Conservation (phyloP, 2,888 invertebrate species). For the Hemithea aestivaria region DNA sequence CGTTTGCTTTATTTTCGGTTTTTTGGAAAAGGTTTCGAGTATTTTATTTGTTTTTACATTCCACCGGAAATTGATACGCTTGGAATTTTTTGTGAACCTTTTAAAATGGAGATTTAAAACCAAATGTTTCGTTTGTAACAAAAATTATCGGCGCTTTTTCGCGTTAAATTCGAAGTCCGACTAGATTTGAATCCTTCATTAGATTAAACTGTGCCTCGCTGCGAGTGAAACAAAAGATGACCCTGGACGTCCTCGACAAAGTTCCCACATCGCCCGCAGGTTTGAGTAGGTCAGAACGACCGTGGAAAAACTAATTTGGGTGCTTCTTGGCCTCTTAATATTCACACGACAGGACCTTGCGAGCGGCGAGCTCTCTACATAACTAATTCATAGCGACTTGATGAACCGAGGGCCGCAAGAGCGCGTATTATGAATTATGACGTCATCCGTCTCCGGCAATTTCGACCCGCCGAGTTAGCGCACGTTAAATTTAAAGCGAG, state of each 20-base stretch:
- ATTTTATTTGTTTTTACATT: too few species aligned
- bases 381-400: constrained; percentile 41
- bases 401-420: constrained; percentile 37
- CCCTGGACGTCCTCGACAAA: constrained; percentile 17
- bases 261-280: constrained; percentile 17
- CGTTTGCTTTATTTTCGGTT: too few species aligned
- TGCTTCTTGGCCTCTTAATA: constrained; percentile 20
- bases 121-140: too few species aligned
- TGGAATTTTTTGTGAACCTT: too few species aligned
- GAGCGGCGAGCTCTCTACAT: constrained; percentile 24
- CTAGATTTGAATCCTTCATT: background rate
- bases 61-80: too few species aligned
- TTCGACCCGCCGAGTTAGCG: constrained; percentile 29
- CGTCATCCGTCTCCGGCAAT: constrained; percentile 36
- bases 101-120: constrained; percentile 1
- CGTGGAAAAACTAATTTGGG: constrained; percentile 20
- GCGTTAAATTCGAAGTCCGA: too few species aligned
- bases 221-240: constrained; percentile 17
- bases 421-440: constrained; percentile 42
- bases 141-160: too few species aligned
- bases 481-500: constrained; percentile 32
- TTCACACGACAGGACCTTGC: constrained; percentile 32
- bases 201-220: constrained; percentile 6
- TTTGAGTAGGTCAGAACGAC: constrained; percentile 16
- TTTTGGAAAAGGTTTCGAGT: too few species aligned